Evolutionary conservation across 2,888 invertebrate species (phyloP).

Genomic region (Nemotelus nigrinus): DNA sequence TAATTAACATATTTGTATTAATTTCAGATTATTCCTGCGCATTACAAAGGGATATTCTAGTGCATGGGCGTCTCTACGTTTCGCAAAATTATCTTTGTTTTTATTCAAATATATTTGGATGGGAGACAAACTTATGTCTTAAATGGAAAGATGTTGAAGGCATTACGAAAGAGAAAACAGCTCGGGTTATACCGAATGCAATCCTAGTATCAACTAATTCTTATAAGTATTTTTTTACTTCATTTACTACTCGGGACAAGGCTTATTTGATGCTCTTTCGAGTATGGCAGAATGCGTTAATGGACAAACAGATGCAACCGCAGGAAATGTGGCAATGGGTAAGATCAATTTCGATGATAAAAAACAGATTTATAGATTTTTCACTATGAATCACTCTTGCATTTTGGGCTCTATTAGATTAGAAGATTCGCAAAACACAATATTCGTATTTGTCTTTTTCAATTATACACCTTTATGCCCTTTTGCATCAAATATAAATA

Average conservation of each 20-base stretch:
- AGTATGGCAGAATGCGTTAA: constrained; percentile 94
- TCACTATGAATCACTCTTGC: neutral
- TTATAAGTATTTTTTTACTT: constrained; percentile 93
- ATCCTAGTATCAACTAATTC: constrained; percentile 83
- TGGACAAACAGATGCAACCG: constrained; percentile 85
- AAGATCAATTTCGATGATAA: constrained; percentile 55
- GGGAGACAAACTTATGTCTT: constrained; percentile 89
- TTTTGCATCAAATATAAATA: too few species aligned
- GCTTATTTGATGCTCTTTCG: constrained; percentile 94
- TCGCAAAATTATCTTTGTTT: constrained; percentile 96
- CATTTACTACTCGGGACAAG: constrained; percentile 93
- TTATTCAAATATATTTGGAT: constrained; percentile 96
- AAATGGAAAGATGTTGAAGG: constrained; percentile 91
- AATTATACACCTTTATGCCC: too few species aligned
- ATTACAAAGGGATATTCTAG: constrained; percentile 93
- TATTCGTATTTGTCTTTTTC: neutral
- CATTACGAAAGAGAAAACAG: constrained; percentile 95
- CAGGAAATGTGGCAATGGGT: constrained; percentile 92
- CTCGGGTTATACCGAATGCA: constrained; percentile 95
- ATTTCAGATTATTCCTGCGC: constrained; percentile 94
- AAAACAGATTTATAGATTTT: constrained; percentile 5
- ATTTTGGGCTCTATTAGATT: too few species aligned
- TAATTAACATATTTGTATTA: too few species aligned
- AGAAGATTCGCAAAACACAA: neutral
- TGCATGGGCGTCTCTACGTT: constrained; percentile 94